These are phyloP conservation scores for Casuarius casuarius DNA, from an alignment of 2,113 vertebrate species.

Conservation along the genomic window DNA sequence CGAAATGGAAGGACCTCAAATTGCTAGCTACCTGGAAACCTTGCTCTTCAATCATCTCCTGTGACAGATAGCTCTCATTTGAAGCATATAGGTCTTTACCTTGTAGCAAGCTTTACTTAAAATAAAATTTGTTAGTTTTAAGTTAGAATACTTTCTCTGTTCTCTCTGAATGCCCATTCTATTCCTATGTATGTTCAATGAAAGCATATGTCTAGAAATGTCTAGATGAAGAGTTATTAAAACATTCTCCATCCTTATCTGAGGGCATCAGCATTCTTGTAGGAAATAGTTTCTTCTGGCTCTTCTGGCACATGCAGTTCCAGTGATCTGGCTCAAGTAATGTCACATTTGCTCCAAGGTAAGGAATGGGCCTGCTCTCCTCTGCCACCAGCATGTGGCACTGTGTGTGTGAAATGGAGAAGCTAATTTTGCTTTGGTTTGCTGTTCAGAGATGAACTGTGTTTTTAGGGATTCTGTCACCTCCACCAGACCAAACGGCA, in stretches of 20 bases:
- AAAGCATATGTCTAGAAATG: neutral
- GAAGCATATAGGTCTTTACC: neutral
- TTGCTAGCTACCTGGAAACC: neutral
- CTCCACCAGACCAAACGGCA: neutral
- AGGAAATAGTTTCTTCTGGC: neutral
- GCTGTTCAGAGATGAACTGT: neutral
- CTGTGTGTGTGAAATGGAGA: neutral
- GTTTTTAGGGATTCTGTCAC: neutral
- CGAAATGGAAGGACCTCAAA: neutral
- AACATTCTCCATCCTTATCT: neutral
- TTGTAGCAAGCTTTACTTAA: neutral
- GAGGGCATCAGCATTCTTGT: neutral
- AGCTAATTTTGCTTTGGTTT: neutral
- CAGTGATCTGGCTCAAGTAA: accelerated
- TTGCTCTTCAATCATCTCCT: neutral
- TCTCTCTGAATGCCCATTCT: neutral
- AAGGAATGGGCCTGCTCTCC: neutral
- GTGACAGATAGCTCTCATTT: neutral
- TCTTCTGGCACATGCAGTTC: neutral
- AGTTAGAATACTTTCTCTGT: neutral
- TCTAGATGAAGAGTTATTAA: neutral
- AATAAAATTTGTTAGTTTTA: neutral
- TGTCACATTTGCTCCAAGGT: neutral
- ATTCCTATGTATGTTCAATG: neutral
- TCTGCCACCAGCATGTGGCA: neutral